These are phyloP conservation scores for Zophobas morio DNA, from an alignment of 1,140 invertebrate genomes.

Conservation along the genomic window DNA sequence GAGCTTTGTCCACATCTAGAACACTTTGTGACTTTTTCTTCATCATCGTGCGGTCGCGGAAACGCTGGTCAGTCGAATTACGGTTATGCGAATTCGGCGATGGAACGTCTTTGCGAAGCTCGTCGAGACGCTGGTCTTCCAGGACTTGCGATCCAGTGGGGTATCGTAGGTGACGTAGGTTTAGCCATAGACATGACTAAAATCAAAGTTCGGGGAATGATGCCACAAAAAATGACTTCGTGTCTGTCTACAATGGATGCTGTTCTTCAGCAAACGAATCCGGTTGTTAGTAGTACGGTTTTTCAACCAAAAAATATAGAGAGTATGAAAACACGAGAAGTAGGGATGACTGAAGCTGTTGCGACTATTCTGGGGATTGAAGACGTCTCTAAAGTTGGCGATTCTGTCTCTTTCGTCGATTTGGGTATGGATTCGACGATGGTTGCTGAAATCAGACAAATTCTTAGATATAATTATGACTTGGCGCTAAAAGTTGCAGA, in stretches of 20 bases:
- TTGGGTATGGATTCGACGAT: conserved; percentile 98
- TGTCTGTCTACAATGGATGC: conserved; percentile 89
- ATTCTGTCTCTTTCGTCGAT: conserved; percentile 85
- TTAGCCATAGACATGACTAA: conserved; percentile 90
- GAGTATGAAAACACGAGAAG: conserved; percentile 65
- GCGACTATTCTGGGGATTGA: conserved; percentile 92
- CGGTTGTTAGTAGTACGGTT: conserved; percentile 89
- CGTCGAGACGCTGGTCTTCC: conserved; percentile 86
- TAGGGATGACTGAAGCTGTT: conserved; percentile 80
- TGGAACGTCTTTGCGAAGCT: conserved; percentile 94
- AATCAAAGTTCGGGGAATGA: conserved; percentile 91
- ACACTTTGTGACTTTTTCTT: conserved; percentile 96
- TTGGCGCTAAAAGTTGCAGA: conserved; percentile 90
- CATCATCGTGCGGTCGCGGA: conserved; percentile 93
- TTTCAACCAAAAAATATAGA: conserved; percentile 80
- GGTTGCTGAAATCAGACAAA: conserved; percentile 98
- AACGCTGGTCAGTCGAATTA: conserved; percentile 97
- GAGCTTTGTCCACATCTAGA: conserved; percentile 84
- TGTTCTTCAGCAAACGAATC: conserved; percentile 89
- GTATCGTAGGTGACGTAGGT: conserved; percentile 97
- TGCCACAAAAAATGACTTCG: conserved; percentile 92
- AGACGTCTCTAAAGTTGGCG: conserved; percentile 82
- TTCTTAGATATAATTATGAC: conserved; percentile 93
- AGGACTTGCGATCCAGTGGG: conserved; percentile 95
- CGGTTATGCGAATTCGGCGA: conserved; percentile 94